phyloP scores from a whole-genome alignment of 2,888 invertebrate species.

The Diplazon laetatorius region DNA sequence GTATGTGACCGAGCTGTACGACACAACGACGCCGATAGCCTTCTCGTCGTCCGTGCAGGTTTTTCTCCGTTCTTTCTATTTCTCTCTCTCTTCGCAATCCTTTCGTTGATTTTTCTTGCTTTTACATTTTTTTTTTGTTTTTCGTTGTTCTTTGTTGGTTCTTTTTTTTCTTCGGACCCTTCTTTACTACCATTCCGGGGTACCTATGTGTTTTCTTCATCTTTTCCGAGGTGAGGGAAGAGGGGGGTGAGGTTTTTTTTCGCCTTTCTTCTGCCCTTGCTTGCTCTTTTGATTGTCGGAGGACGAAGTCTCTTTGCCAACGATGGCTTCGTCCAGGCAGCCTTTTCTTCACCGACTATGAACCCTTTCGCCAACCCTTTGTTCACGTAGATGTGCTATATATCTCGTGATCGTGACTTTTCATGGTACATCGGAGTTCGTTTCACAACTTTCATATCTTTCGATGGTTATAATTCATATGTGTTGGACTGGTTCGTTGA shows the following conservation, averaged over 20 bases:
- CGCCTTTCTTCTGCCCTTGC: slow-evolving; percentile 2
- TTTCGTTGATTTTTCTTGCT: slow-evolving; percentile 49
- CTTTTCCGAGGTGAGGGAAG: too few relatives aligned
- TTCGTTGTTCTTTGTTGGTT: slow-evolving; percentile 46
- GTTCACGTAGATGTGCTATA: slow-evolving; percentile 3
- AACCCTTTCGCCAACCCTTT: slow-evolving; percentile 24
- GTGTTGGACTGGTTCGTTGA: too few relatives aligned
- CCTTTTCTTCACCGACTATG: slow-evolving; percentile 12
- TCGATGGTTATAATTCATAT: too few relatives aligned
- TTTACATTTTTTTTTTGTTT: slow-evolving; percentile 17
- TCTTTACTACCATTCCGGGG: slow-evolving; percentile 8
- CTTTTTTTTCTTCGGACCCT: slow-evolving; percentile 16
- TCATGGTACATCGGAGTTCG: background rate
- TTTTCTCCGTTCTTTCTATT: slow-evolving; percentile 16
- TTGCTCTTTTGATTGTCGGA: slow-evolving; percentile 19
- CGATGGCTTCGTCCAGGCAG: slow-evolving; percentile 7
- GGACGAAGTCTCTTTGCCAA: slow-evolving; percentile 3
- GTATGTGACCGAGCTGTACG: slow-evolving; percentile 75
- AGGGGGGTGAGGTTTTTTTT: too few relatives aligned
- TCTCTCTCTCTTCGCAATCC: slow-evolving; percentile 64
- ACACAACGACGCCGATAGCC: slow-evolving; percentile 72
- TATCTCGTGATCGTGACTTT: slow-evolving; percentile 7
- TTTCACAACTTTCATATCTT: background rate
- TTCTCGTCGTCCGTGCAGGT: slow-evolving; percentile 73
- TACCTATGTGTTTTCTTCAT: slow-evolving; percentile 2